Evolutionary conservation across 2,113 vertebrate species (phyloP).

Genomic region (Solea solea): DNA sequence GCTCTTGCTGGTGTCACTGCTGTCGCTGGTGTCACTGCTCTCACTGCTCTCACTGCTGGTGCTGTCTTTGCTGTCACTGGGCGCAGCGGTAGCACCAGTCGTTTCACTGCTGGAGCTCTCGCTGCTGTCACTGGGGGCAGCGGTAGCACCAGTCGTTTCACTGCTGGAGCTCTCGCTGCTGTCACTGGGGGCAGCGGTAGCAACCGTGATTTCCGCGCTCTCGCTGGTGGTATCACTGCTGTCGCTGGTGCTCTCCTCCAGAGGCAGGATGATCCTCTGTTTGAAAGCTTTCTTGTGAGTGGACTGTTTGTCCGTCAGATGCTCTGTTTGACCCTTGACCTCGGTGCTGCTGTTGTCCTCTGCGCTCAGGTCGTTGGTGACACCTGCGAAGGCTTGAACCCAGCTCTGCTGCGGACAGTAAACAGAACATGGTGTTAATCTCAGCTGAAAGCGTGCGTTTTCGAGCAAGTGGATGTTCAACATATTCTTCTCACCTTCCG

Average conservation of each 20-base stretch:
- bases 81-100: too few relatives aligned
- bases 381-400: slow-evolving; percentile 46
- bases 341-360: slow-evolving; percentile 64
- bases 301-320: slow-evolving; percentile 7
- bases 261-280: background rate
- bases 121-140: background rate
- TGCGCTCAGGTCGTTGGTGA: slow-evolving; percentile 37
- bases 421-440: background rate
- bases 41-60: slow-evolving; percentile 54
- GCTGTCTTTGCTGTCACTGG: slow-evolving; percentile 47
- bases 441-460: background rate
- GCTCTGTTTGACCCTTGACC: slow-evolving; percentile 33
- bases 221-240: slow-evolving; percentile 44
- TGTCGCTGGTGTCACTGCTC: slow-evolving; percentile 53
- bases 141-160: too few relatives aligned
- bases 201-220: slow-evolving; percentile 39
- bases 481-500: slow-evolving; percentile 59
- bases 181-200: slow-evolving; percentile 9
- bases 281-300: background rate
- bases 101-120: too few relatives aligned
- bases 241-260: slow-evolving; percentile 29
- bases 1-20: slow-evolving; percentile 50
- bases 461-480: background rate
- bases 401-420: slow-evolving; percentile 45
- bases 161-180: too few relatives aligned